These are phyloP conservation scores for Andrena marginata DNA, from an alignment of 2,888 invertebrate genomes.

Conservation along the genomic window DNA sequence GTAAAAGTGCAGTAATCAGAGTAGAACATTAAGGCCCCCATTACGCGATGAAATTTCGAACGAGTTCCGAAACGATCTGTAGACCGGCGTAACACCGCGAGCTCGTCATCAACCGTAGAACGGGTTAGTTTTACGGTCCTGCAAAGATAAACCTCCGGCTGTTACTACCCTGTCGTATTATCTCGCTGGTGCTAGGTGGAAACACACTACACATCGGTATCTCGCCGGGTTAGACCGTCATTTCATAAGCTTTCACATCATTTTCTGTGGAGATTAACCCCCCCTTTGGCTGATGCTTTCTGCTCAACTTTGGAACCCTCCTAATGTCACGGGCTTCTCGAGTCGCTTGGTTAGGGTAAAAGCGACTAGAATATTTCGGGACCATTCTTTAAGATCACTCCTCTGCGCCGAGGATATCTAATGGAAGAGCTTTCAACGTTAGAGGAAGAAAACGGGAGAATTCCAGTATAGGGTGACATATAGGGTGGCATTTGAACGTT, in stretches of 20 bases:
- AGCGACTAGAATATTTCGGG: background rate
- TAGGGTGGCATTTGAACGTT: no score
- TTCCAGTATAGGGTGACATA: no score
- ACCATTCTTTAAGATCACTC: background rate
- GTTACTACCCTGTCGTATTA: conserved; percentile 72
- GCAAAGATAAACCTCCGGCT: conserved; percentile 74
- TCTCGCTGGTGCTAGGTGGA: conserved; percentile 67
- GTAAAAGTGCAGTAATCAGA: conserved; percentile 39
- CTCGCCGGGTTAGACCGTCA: conserved; percentile 70
- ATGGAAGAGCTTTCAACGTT: no score
- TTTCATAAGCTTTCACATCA: conserved; percentile 74
- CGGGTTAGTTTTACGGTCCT: conserved; percentile 74
- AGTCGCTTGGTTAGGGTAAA: conserved; percentile 40
- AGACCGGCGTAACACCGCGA: conserved; percentile 45
- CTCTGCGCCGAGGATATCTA: no score
- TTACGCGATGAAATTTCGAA: conserved; percentile 35
- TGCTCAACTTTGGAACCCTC: conserved; percentile 66
- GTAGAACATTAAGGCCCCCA: conserved; percentile 34
- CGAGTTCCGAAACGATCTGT: conserved; percentile 65
- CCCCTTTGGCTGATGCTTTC: conserved; percentile 60
- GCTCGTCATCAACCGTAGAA: conserved; percentile 68
- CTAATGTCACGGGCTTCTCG: conserved; percentile 49
- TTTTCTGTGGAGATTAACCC: conserved; percentile 67
- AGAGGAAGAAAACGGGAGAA: no score
- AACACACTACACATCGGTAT: conserved; percentile 65